Percentiles rank a stretch among this genome's conserved stretches.
phyloP scores from a whole-genome alignment of 2,797 vertebrate genomes.

The Alectoris magna region DNA sequence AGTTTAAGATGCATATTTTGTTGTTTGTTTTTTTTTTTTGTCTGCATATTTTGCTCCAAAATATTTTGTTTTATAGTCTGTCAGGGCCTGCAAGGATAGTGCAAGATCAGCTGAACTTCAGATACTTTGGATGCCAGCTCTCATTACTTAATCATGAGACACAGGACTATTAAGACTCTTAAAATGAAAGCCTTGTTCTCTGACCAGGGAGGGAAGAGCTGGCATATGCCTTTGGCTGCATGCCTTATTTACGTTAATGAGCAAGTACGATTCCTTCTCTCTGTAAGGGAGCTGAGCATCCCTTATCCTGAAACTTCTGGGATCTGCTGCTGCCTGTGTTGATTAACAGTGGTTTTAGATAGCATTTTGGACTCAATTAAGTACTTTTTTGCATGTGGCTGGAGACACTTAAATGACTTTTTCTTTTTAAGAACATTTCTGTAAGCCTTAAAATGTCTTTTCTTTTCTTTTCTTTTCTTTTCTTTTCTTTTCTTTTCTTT shows the following conservation, averaged over 20 bases:
- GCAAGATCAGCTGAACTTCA: slow-evolving; percentile 82
- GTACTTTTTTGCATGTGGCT: not conserved
- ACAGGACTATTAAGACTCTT: slow-evolving; percentile 78
- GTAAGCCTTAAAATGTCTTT: not conserved
- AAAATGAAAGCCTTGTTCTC: slow-evolving; percentile 74
- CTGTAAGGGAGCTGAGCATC: not conserved
- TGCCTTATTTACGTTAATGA: slow-evolving; percentile 80
- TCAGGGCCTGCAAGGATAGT: slow-evolving; percentile 67
- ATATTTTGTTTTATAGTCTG: slow-evolving; percentile 69
- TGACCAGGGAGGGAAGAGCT: slow-evolving; percentile 63
- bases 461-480: too few species aligned
- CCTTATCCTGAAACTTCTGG: slow-evolving; percentile 39
- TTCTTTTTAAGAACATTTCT: not conserved
- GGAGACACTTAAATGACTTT: not conserved
- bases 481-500: not conserved
- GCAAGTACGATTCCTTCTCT: slow-evolving; percentile 62
- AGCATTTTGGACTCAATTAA: not conserved
- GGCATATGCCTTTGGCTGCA: slow-evolving; percentile 76
- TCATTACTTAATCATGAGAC: slow-evolving; percentile 85
- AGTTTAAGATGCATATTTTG: slow-evolving; percentile 1
- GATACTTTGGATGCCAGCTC: slow-evolving; percentile 70
- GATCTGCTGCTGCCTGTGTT: not conserved
- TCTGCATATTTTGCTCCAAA: slow-evolving; percentile 56
- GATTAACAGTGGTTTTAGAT: not conserved
- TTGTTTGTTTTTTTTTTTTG: slow-evolving; percentile 5